These are phyloP conservation scores for Leptopilina boulardi DNA, from an alignment of 1,140 invertebrate species.

Conservation along the genomic window DNA sequence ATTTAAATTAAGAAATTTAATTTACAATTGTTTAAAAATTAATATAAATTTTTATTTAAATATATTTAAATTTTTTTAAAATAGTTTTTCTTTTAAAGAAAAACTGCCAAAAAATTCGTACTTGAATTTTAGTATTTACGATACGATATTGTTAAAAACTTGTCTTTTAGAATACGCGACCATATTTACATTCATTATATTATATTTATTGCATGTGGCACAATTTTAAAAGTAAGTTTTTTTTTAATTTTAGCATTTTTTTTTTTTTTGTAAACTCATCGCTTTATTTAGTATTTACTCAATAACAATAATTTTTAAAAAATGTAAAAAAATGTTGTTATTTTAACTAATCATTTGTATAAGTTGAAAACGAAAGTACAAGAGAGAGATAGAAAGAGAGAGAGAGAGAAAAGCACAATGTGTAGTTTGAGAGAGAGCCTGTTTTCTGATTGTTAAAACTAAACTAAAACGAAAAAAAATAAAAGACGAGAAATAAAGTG, in stretches of 20 bases:
- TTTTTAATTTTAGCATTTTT: background rate
- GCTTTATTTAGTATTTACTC: background rate
- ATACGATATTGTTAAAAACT: background rate
- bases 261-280: background rate
- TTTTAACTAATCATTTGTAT: background rate
- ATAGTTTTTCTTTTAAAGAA: too few species aligned
- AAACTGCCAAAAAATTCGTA: background rate
- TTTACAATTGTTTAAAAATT: too few species aligned
- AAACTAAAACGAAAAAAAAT: too few species aligned
- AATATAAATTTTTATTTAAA: too few species aligned
- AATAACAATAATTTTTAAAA: slow-evolving; percentile 1
- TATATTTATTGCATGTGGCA: background rate
- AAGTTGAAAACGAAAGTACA: slow-evolving; percentile 9
- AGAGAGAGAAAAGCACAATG: slow-evolving; percentile 15
- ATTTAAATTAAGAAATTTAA: too few species aligned
- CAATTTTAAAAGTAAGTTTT: background rate
- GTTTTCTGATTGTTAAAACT: slow-evolving; percentile 3
- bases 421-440: background rate
- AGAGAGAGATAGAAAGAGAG: slow-evolving; percentile 23
- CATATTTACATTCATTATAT: background rate
- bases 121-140: background rate
- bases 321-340: background rate
- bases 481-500: slow-evolving; percentile 6
- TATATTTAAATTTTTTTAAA: too few species aligned
- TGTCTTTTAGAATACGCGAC: background rate